A percentile compares a stretch with the other conserved stretches of the same genome.
phyloP scores from a whole-genome alignment of 2,888 invertebrate species.

The Scaptomyza parva region DNA sequence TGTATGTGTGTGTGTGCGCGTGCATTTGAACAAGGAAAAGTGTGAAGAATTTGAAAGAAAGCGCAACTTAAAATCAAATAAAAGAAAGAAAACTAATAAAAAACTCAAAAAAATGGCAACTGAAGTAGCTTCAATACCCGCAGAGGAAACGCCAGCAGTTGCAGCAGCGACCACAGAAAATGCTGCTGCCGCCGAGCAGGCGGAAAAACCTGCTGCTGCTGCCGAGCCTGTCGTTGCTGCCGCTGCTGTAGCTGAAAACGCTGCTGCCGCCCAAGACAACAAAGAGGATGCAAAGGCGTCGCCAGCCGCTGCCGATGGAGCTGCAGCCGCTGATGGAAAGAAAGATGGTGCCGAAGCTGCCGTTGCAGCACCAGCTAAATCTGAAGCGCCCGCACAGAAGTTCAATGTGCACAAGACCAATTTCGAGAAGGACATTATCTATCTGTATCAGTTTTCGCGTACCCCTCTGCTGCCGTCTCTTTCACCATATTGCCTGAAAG shows the following conservation, averaged over 20 bases:
- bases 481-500: constrained; percentile 97
- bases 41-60: constrained; percentile 69
- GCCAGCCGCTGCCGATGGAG: constrained; percentile 73
- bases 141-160: constrained; percentile 85
- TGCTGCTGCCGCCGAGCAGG: constrained; percentile 60
- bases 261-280: constrained; percentile 80
- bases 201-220: constrained; percentile 64
- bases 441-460: constrained; percentile 96
- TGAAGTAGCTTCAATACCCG: constrained; percentile 87
- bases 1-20: constrained; percentile 61
- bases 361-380: constrained; percentile 63
- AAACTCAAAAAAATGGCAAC: constrained; percentile 88
- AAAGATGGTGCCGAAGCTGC: constrained; percentile 42
- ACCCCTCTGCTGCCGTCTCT: constrained; percentile 95
- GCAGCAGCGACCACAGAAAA: constrained; percentile 83
- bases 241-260: constrained; percentile 54
- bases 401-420: constrained; percentile 93
- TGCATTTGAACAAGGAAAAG: constrained; percentile 78
- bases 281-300: constrained; percentile 85
- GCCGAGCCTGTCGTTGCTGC: constrained; percentile 83
- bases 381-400: constrained; percentile 89
- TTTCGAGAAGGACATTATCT: constrained; percentile 96
- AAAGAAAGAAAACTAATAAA: constrained; percentile 33
- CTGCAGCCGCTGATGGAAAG: constrained; percentile 41
- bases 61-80: constrained; percentile 56